Conservation (phyloP, 2,113 vertebrate genomes). For the Podarcis cretensis region DNA sequence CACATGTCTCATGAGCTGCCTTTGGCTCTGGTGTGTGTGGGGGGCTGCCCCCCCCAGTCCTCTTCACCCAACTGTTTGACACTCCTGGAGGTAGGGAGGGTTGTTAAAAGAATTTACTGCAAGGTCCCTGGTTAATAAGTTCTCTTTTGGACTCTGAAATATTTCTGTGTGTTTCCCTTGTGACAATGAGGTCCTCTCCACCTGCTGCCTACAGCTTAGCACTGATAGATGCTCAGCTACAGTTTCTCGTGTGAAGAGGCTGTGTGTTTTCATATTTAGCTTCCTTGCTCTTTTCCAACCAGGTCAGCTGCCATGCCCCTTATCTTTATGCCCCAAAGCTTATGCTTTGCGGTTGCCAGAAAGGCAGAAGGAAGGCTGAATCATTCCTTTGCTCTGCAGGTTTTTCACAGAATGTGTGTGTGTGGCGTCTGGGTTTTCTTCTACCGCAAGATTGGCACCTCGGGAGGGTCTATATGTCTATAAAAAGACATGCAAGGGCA, state of each 20-base stretch:
- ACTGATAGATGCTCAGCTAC: background rate
- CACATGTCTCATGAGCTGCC: no score
- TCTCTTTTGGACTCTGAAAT: background rate
- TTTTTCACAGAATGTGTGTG: background rate
- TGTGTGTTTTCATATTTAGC: background rate
- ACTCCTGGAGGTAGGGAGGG: no score
- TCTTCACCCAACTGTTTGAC: no score
- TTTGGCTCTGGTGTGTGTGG: no score
- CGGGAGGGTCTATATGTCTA: conserved; percentile 1
- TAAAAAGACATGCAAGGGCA: conserved; percentile 26
- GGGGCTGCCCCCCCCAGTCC: no score
- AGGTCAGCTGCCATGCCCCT: background rate
- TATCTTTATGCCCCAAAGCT: conserved; percentile 29
- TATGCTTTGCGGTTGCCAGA: conserved; percentile 65
- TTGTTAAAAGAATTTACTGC: background rate
- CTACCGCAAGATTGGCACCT: conserved; percentile 62
- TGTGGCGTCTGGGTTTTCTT: conserved; percentile 13
- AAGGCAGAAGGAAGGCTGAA: conserved; percentile 37
- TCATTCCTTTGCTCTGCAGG: background rate
- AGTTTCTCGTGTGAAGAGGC: background rate
- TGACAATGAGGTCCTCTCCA: background rate
- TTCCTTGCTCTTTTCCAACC: conserved; percentile 20
- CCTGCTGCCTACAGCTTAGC: background rate
- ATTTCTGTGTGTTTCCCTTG: background rate
- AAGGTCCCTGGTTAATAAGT: no score